Base-by-base conservation (phyloP, 2,888 invertebrate genomes). In the Cotesia congregata region DNA sequence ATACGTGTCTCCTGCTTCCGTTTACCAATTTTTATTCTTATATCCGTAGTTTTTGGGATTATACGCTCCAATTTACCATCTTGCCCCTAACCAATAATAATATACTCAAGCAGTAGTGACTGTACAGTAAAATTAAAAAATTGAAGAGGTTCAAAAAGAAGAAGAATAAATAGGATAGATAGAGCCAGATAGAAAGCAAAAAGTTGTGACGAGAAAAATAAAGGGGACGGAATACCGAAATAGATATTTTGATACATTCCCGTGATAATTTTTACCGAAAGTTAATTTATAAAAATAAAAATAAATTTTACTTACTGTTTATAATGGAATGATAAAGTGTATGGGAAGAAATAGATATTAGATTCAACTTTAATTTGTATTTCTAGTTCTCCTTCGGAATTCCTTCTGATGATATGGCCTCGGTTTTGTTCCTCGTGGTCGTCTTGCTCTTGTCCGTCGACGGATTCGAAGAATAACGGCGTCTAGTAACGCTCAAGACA, bases 401-500 rank as follows among this genome's bases (percentile, higher is more conserved):
- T 71, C 62, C 40, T n/a, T 62, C 67, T 30, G 68, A 38, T 17
- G 50, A 68, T 30, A 30, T 12, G 40, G 64, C 39, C 67, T 67
- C 39, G 30, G 39, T n/a, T 20, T 67, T 67, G 39, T 20, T 67
- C 67, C 67, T 71, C 61, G 59, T 72, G 72, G 39, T 41, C n/a
- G 67, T 67, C 67, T 39, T 20, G 17, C 67, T 39, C 30, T 9
- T 50, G 59, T 69, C 12, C 62, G 65, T 41, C 62, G 71, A 64
- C 67, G 71, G 50, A 12, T 78, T 71, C 79, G 76, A 74, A 77
- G 85, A 84, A 86, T 85, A 84, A 86, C 83, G 83, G 81, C 83
- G 87, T 87, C 86, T 87, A 84, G 83, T 50, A 50, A 50, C 12
- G 50, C 82, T 83, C 82, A 79, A 40, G 12, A 40, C 64, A 82